phyloP scores from a whole-genome alignment of 2,113 vertebrate species.

The Callionymus lyra region DNA sequence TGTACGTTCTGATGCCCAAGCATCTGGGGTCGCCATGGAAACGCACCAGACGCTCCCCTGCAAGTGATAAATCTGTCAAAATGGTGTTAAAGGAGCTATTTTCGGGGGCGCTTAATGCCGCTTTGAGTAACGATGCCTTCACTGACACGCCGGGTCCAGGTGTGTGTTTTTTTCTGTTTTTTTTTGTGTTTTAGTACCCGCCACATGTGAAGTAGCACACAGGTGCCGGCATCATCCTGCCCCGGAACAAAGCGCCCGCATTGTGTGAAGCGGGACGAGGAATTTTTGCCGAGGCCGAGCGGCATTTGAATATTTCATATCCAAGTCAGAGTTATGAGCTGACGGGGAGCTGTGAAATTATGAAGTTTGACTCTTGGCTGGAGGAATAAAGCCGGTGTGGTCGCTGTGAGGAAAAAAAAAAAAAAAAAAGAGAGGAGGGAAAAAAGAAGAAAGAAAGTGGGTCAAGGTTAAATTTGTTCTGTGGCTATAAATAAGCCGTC shows the following conservation, averaged over 20 bases:
- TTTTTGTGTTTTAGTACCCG: neutral
- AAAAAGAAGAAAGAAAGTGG: conserved; percentile 30
- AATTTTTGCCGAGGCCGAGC: conserved; percentile 21
- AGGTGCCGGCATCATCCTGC: conserved; percentile 2
- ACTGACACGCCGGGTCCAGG: conserved; percentile 7
- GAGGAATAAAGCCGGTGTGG: conserved; percentile 15
- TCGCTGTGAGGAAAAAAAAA: conserved; percentile 26
- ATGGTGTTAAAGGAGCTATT: no score
- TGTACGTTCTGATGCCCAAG: no score
- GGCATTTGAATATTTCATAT: conserved; percentile 49
- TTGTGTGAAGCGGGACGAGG: conserved; percentile 19
- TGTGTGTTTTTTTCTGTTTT: no score
- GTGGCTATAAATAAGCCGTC: conserved; percentile 39
- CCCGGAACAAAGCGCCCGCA: conserved; percentile 9
- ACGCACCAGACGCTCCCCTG: no score
- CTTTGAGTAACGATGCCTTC: neutral
- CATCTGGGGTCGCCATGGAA: no score
- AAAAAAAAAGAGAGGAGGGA: no score
- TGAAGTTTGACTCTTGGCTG: conserved; percentile 37
- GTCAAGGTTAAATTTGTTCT: conserved; percentile 52
- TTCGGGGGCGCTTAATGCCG: conserved; percentile 1
- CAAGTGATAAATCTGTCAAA: no score
- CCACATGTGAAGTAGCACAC: neutral
- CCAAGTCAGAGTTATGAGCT: conserved; percentile 30
- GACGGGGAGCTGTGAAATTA: conserved; percentile 31